A percentile compares a stretch with the other conserved stretches of the same genome.
These are phyloP conservation scores for Tarsius wallacei DNA, from an alignment of 2,797 vertebrate species.

Conservation along the genomic window DNA sequence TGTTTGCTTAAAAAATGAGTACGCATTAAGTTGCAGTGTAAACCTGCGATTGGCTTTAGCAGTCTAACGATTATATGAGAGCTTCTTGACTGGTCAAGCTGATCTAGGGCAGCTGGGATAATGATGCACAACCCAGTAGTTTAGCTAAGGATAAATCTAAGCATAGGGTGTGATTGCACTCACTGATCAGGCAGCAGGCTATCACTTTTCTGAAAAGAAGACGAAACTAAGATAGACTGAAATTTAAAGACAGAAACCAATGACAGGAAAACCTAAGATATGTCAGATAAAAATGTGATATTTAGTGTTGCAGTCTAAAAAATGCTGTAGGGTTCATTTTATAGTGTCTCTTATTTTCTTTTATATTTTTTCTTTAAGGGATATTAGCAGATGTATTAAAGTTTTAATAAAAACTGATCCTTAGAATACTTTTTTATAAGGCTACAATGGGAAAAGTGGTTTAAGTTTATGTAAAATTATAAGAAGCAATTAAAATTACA, in stretches of 20 bases:
- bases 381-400: background rate
- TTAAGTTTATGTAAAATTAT: background rate
- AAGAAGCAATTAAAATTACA: conserved; percentile 39
- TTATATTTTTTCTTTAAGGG: background rate
- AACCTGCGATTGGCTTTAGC: background rate
- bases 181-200: background rate
- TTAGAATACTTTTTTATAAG: background rate
- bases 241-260: conserved; percentile 19
- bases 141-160: background rate
- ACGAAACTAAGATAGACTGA: background rate
- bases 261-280: background rate
- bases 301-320: background rate
- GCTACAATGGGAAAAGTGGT: background rate
- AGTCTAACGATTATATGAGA: conserved; percentile 18
- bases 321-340: background rate
- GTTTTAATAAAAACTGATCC: conserved; percentile 1
- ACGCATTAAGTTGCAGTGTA: background rate
- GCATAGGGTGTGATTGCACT: background rate
- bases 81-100: background rate
- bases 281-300: conserved; percentile 48
- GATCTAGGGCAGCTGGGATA: background rate
- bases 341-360: background rate
- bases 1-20: background rate
- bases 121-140: background rate
- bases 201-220: background rate